These are phyloP conservation scores for Donacobius atricapilla DNA, from an alignment of 2,113 vertebrate genomes.

Conservation along the genomic window DNA sequence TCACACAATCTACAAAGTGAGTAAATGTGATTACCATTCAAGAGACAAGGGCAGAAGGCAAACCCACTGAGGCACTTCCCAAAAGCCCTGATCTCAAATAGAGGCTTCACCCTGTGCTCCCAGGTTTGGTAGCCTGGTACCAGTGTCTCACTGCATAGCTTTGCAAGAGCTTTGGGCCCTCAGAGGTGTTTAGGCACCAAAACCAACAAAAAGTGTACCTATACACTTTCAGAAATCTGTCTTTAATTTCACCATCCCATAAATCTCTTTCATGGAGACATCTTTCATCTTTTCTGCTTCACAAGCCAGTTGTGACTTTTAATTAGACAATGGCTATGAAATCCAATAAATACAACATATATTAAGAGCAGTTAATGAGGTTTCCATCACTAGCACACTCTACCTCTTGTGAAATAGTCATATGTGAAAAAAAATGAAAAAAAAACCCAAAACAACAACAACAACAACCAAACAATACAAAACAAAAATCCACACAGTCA, in stretches of 20 bases:
- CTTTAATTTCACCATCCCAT: conserved; percentile 10
- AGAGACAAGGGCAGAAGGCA: neutral
- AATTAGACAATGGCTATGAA: conserved; percentile 36
- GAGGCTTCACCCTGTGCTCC: neutral
- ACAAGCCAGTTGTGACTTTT: conserved; percentile 29
- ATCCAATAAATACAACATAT: conserved; percentile 38
- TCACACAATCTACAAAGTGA: neutral
- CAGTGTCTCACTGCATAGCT: neutral
- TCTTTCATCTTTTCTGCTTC: conserved; percentile 54
- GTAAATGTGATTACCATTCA: neutral
- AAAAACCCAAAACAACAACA: too few species aligned
- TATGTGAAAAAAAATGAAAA: neutral
- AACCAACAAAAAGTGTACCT: neutral
- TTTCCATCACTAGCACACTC: conserved; percentile 14
- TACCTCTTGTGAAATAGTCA: conserved; percentile 5
- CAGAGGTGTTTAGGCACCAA: neutral
- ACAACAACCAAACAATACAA: too few species aligned
- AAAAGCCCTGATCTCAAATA: neutral
- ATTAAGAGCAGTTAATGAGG: conserved; percentile 50
- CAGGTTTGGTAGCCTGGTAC: neutral
- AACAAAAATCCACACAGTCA: neutral
- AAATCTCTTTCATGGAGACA: conserved; percentile 32
- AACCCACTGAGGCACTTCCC: neutral
- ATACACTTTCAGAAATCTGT: neutral
- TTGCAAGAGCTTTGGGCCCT: neutral